phyloP scores from a whole-genome alignment of 1,140 invertebrate species.

The Drosophila busckii region DNA sequence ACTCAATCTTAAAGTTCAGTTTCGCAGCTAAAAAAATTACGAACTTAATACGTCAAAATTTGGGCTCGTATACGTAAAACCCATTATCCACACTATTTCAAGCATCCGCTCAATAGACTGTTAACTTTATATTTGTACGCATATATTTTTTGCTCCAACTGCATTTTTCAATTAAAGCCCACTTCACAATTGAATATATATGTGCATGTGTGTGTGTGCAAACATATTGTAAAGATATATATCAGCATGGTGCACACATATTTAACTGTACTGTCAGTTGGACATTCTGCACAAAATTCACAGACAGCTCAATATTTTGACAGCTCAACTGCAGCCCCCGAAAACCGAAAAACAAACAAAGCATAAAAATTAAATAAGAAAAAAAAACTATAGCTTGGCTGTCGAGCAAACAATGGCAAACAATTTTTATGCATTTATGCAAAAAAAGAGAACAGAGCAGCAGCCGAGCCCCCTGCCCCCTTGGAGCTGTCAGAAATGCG shows the following conservation, averaged over 20 bases:
- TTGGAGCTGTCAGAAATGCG: conserved; percentile 54
- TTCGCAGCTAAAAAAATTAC: too few species aligned
- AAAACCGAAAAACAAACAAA: conserved; percentile 16
- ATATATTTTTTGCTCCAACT: neutral
- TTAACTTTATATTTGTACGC: too few species aligned
- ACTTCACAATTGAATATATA: conserved; percentile 52
- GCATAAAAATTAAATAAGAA: conserved; percentile 4
- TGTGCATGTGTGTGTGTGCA: neutral
- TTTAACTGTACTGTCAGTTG: conserved; percentile 35
- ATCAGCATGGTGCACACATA: conserved; percentile 13
- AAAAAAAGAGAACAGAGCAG: conserved; percentile 42
- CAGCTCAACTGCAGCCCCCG: conserved; percentile 35
- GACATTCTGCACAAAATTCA: conserved; percentile 31
- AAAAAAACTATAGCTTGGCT: conserved; percentile 1
- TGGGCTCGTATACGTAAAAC: too few species aligned
- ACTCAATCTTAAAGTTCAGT: too few species aligned
- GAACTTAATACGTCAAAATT: too few species aligned
- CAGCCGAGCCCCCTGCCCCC: neutral
- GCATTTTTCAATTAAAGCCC: conserved; percentile 63
- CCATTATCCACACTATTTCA: too few species aligned
- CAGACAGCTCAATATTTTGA: conserved; percentile 75
- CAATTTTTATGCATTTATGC: conserved; percentile 76
- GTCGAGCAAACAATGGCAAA: conserved; percentile 64
- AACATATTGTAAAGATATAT: neutral
- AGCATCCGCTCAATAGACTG: too few species aligned